Base-by-base conservation (phyloP, 2,888 invertebrate species). In the Noctua janthina region DNA sequence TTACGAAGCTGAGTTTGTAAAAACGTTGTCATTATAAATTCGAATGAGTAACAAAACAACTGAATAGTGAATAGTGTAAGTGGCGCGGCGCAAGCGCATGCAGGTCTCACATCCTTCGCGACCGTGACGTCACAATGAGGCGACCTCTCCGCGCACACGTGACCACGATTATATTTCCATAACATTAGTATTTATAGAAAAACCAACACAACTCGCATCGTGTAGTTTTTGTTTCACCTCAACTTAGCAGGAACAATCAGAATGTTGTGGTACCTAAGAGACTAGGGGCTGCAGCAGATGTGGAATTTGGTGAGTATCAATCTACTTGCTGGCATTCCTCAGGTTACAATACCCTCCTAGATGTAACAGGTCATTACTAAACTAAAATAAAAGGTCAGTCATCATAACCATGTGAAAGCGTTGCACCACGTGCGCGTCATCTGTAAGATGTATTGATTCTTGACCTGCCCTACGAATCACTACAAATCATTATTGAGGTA, bases 151-250 rank as follows among this genome's bases (percentile, higher is more conserved):
- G 49, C 71, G 43, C 54, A 70, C 75, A 74, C 77, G 59, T 85
- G 77, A 74, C 51, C 10, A 62, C 29, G 59, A 78, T 82, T 79
- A 76, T 54, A 88, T 87, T 82, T 79, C 51, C 80, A 79, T 87
- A 84, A 35, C 66, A 76, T 76, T 76, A 64, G 62, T 71, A 64
- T 79, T 74, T 74, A 84, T 67, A 79, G 70, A 67, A 73, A 76
- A 69, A 75, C 39, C 29, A 56, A 39, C 54, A 56, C 66, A 82
- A 23, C 35, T 10, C 39, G 51, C 20, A 15, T 46, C 64, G 23
- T 54, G 15, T 49, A 23, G 15, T 15, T 66, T 59, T 11, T 35
- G 35, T 79, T 64, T 23, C 13, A 51, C 23, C 20, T 35, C 15
- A 81, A 67, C 23, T 23, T 39, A 54, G 17, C 15, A 11, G 56